These are phyloP conservation scores for Tokudaia tokunoshimensis DNA, from an alignment of 2,797 vertebrate species.

Conservation along the genomic window DNA sequence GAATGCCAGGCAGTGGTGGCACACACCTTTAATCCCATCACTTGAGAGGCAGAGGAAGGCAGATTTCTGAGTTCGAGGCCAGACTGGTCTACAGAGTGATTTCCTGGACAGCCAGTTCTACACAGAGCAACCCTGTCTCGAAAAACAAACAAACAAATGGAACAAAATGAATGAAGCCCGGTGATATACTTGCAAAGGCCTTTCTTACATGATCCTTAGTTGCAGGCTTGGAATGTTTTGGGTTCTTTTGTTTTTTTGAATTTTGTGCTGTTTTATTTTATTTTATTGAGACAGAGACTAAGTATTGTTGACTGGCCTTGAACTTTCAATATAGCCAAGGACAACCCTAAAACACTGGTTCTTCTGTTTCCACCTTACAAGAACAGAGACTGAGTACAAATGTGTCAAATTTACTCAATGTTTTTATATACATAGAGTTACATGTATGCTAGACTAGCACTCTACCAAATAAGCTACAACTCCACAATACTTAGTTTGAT, in stretches of 20 bases:
- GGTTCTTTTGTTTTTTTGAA: neutral
- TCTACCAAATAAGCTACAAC: neutral
- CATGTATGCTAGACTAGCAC: too few species aligned
- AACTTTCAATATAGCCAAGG: neutral
- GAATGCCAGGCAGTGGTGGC: neutral
- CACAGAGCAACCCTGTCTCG: too few species aligned
- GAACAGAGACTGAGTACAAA: neutral
- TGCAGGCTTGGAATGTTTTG: neutral
- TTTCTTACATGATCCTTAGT: neutral
- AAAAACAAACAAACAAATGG: too few species aligned
- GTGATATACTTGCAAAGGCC: rapidly evolving
- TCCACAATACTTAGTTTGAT: neutral
- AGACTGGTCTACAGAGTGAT: too few species aligned
- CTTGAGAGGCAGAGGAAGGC: too few species aligned
- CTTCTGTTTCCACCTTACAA: neutral
- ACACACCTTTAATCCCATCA: too few species aligned
- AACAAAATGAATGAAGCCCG: too few species aligned
- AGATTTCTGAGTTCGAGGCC: too few species aligned
- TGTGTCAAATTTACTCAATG: too few species aligned
- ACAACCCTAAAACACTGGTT: neutral
- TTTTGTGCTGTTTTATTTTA: neutral
- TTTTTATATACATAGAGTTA: neutral
- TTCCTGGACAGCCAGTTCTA: too few species aligned
- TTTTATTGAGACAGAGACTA: neutral
- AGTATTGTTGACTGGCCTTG: neutral